phyloP scores from a whole-genome alignment of 2,888 invertebrate genomes.

The Cerastis leucographa region DNA sequence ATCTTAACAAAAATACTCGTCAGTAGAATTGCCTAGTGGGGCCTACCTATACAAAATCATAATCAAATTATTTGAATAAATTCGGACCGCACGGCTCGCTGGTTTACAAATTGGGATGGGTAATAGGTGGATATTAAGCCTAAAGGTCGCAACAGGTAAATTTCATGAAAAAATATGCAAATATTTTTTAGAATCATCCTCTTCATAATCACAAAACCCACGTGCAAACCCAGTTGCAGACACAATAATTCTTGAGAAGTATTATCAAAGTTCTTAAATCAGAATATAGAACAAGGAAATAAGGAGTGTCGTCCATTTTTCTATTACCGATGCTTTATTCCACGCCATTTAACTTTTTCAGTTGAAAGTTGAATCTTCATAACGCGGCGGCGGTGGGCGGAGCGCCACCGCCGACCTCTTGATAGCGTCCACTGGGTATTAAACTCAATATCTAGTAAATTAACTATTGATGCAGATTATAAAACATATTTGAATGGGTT shows the following conservation, averaged over 20 bases:
- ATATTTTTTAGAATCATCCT: neutral
- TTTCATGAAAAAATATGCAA: conserved; percentile 17
- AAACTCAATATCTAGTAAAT: conserved; percentile 68
- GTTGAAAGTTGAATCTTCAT: conserved; percentile 81
- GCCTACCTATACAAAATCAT: conserved; percentile 19
- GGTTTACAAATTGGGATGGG: conserved; percentile 41
- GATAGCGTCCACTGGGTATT: conserved; percentile 65
- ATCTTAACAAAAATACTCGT: neutral
- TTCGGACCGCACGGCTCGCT: conserved; percentile 12
- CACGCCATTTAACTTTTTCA: conserved; percentile 86
- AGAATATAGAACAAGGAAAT: conserved; percentile 82
- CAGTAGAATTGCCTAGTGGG: neutral
- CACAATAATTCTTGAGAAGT: conserved; percentile 48
- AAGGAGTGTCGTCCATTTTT: conserved; percentile 86
- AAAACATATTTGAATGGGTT: conserved; percentile 48
- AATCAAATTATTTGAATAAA: conserved; percentile 42
- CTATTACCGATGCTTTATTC: conserved; percentile 85
- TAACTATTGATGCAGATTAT: conserved; percentile 64
- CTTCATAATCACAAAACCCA: conserved; percentile 7
- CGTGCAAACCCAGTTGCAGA: conserved; percentile 35
- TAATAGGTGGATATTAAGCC: conserved; percentile 18
- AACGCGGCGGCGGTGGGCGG: conserved; percentile 71
- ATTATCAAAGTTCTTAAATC: conserved; percentile 67
- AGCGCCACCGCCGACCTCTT: conserved; percentile 54
- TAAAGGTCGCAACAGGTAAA: neutral